Percentiles rank a stretch among this genome's conserved stretches.
phyloP scores from a whole-genome alignment of 2,113 vertebrate species.

The Archocentrus centrarchus region DNA sequence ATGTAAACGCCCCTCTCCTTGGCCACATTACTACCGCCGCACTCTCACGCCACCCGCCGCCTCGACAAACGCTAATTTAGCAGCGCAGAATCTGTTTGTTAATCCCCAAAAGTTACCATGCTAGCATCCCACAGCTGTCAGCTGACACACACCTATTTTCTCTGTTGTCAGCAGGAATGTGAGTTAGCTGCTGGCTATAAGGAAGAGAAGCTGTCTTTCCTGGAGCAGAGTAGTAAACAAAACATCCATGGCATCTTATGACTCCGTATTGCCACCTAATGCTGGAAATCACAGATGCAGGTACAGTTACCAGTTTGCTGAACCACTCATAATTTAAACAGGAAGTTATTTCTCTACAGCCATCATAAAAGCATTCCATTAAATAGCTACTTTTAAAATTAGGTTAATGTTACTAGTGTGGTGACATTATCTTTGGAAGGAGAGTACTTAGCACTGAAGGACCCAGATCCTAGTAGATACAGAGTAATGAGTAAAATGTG shows the following conservation, averaged over 20 bases:
- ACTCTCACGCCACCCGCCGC: background rate
- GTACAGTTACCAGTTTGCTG: background rate
- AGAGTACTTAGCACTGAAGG: background rate
- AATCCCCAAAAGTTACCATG: slow-evolving; percentile 38
- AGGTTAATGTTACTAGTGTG: background rate
- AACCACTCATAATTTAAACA: background rate
- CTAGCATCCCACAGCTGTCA: slow-evolving; percentile 64
- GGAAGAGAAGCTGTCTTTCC: slow-evolving; percentile 41
- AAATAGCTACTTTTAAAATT: background rate
- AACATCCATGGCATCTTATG: slow-evolving; percentile 20
- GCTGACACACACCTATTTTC: slow-evolving; percentile 57
- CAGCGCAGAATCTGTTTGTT: background rate
- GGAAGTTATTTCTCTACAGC: background rate
- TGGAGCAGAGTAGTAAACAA: slow-evolving; percentile 39
- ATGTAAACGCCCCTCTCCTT: background rate
- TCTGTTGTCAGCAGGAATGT: slow-evolving; percentile 64
- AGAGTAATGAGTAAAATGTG: background rate
- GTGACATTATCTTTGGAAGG: background rate
- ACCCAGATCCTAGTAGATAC: background rate
- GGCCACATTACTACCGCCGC: background rate
- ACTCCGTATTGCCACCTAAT: slow-evolving; percentile 51
- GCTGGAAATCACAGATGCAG: background rate
- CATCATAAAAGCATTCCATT: background rate
- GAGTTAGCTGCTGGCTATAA: slow-evolving; percentile 39
- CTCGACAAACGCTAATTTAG: background rate